phyloP scores from a whole-genome alignment of 2,888 invertebrate species.

The Callosobruchus maculatus region DNA sequence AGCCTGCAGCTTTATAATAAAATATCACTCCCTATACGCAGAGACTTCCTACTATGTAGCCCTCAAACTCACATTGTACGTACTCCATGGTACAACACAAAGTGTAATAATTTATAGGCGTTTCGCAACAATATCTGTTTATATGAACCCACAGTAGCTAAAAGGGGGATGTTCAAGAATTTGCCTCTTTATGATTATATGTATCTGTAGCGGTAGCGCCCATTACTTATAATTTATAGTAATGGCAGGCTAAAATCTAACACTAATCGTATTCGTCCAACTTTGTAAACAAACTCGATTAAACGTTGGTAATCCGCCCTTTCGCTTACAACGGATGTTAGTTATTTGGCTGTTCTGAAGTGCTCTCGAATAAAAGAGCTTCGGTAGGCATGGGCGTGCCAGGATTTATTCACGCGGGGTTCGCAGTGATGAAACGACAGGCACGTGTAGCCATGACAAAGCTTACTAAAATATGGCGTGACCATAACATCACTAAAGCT shows the following conservation, averaged over 20 bases:
- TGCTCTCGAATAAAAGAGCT: background rate
- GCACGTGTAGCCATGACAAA: no score
- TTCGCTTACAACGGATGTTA: background rate
- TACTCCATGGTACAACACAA: background rate
- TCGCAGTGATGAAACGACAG: no score
- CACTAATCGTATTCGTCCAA: background rate
- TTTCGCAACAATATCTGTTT: background rate
- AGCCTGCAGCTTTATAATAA: no score
- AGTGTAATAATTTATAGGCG: background rate
- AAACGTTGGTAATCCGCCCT: background rate
- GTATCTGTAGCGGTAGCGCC: background rate
- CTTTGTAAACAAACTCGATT: background rate
- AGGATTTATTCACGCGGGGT: background rate
- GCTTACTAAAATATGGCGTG: no score
- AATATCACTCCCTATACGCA: no score
- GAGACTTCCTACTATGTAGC: no score
- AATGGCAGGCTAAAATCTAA: background rate
- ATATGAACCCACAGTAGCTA: background rate
- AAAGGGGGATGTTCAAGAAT: background rate
- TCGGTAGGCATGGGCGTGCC: background rate
- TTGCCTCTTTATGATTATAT: background rate
- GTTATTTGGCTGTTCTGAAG: background rate
- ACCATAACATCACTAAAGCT: no score
- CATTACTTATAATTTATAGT: background rate
- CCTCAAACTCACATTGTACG: no score